Percentiles rank a stretch among this genome's conserved stretches.
Evolutionary conservation across 2,888 invertebrate genomes (phyloP).

Genomic region (Steinernema carpocapsae): DNA sequence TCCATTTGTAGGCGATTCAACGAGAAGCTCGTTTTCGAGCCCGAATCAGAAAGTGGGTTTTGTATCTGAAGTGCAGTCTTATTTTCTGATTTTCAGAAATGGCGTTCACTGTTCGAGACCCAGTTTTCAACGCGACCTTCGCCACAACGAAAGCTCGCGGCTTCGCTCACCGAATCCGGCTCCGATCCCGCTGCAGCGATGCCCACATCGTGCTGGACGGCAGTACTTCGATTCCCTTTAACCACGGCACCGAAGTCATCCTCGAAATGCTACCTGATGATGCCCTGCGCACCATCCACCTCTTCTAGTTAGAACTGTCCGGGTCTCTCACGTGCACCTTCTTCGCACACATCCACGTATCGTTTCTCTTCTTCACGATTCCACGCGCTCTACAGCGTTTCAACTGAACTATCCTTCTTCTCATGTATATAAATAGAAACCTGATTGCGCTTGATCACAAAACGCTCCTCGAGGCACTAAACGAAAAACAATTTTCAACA

Average conservation of each 20-base stretch:
- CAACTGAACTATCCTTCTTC: neutral
- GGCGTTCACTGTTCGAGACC: conserved; percentile 90
- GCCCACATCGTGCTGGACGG: conserved; percentile 93
- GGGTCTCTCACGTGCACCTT: conserved; percentile 2
- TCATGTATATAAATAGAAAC: neutral
- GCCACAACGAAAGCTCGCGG: conserved; percentile 75
- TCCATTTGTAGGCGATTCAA: conserved; percentile 51
- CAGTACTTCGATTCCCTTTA: conserved; percentile 88
- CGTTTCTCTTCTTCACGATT: conserved; percentile 17
- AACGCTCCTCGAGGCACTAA: neutral
- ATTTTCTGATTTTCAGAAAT: conserved; percentile 71
- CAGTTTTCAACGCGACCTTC: conserved; percentile 86
- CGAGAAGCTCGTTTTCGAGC: conserved; percentile 54
- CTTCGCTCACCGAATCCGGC: conserved; percentile 73
- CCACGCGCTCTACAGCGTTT: neutral
- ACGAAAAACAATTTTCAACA: neutral
- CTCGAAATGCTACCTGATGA: conserved; percentile 86
- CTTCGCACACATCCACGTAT: neutral
- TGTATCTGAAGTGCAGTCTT: neutral
- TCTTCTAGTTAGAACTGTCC: conserved; percentile 14
- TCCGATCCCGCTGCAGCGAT: conserved; percentile 88
- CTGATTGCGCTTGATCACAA: neutral
- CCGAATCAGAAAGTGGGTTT: conserved; percentile 47
- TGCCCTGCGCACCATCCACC: conserved; percentile 77
- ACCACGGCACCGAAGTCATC: conserved; percentile 86